These are phyloP conservation scores for Epizoanthus scotinus DNA, from an alignment of 92 coral and sea anemone species.

Conservation along the genomic window DNA sequence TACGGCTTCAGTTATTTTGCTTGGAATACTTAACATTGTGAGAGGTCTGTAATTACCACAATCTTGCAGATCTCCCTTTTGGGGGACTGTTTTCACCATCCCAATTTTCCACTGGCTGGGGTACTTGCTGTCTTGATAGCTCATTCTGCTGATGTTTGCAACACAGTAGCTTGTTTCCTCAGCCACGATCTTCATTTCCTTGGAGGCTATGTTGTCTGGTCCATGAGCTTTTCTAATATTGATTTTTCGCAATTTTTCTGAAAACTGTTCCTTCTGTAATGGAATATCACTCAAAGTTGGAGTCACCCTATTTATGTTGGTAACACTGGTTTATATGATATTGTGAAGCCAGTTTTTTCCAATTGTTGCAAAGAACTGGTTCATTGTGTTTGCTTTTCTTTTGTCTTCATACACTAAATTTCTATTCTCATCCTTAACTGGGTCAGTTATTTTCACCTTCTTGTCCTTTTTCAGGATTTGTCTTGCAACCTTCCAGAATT, in stretches of 20 bases:
- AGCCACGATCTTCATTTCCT: constrained; percentile 30
- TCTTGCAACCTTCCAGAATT: neutral
- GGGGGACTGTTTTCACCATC: constrained; percentile 39
- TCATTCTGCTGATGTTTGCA: constrained; percentile 31
- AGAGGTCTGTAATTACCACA: constrained; percentile 26
- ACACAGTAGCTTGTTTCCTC: constrained; percentile 25
- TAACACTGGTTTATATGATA: constrained; percentile 5
- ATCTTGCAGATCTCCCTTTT: neutral
- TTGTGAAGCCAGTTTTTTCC: constrained; percentile 32
- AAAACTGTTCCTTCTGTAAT: constrained; percentile 25
- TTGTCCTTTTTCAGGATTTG: neutral
- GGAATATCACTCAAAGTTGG: constrained; percentile 34
- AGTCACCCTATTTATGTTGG: constrained; percentile 20
- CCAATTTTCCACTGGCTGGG: constrained; percentile 44
- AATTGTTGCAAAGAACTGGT: constrained; percentile 28
- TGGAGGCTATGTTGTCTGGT: constrained; percentile 13
- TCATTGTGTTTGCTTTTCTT: constrained; percentile 38
- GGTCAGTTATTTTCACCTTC: too few relatives aligned
- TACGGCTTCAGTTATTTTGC: constrained; percentile 44
- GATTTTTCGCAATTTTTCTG: constrained; percentile 28
- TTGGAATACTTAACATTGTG: constrained; percentile 34
- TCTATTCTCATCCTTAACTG: too few relatives aligned
- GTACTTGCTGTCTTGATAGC: constrained; percentile 26
- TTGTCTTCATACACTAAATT: constrained; percentile 34
- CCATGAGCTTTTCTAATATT: too few relatives aligned